phyloP scores from a whole-genome alignment of 2,797 vertebrate genomes.

The Xerus rutilus region DNA sequence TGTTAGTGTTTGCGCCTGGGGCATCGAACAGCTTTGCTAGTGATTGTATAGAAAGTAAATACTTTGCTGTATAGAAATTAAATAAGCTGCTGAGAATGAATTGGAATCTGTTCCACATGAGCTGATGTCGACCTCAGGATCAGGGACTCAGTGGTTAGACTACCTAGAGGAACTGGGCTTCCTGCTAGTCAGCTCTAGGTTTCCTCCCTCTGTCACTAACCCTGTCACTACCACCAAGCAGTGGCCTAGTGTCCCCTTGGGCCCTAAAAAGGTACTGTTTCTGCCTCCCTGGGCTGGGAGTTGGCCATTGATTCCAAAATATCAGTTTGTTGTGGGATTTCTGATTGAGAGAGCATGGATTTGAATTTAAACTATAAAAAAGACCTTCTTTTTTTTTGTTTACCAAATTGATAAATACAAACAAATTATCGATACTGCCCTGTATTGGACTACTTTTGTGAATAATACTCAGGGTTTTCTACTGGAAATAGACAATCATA shows the following conservation, averaged over 20 bases:
- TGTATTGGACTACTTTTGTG: neutral
- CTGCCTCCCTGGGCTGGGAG: neutral
- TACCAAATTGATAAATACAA: neutral
- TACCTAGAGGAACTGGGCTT: neutral
- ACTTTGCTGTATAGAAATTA: conserved; percentile 18
- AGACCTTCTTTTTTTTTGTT: neutral
- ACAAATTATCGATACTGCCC: neutral
- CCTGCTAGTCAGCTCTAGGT: neutral
- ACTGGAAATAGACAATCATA: neutral
- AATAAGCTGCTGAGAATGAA: conserved; percentile 24
- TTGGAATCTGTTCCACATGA: neutral
- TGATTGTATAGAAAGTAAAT: conserved; percentile 36
- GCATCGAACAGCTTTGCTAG: neutral
- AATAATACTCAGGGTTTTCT: neutral
- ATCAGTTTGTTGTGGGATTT: neutral
- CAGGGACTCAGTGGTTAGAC: neutral
- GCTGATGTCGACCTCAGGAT: neutral
- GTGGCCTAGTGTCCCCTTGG: neutral
- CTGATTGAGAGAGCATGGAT: neutral
- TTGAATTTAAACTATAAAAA: conserved; percentile 26
- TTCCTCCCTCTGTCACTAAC: neutral
- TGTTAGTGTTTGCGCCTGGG: conserved; percentile 46
- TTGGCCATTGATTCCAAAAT: neutral
- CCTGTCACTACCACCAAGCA: neutral
- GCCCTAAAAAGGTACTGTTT: neutral